Percentiles rank a stretch among this genome's conserved stretches.
Conservation (phyloP, 30 jellyfish, hydroid and myxozoan genomes). For the Catostylus mosaicus region DNA sequence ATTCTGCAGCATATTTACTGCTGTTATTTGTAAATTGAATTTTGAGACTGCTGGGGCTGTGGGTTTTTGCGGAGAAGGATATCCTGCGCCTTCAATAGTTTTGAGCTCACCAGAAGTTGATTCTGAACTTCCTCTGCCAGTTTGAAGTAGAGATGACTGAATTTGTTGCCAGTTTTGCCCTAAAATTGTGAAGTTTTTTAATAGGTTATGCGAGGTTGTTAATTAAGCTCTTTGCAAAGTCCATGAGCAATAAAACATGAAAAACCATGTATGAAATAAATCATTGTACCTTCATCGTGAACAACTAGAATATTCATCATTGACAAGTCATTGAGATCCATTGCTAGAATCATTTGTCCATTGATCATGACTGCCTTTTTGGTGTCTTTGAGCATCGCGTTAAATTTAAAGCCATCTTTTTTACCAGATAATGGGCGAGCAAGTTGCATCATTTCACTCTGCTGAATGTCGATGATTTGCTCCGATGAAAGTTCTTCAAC, state of each 20-base stretch:
- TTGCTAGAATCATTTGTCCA: conserved; percentile 66
- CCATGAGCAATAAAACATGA: no score
- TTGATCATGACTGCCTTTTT: conserved; percentile 70
- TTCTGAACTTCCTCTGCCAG: conserved; percentile 81
- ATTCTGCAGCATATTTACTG: conserved; percentile 48
- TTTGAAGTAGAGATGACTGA: conserved; percentile 84
- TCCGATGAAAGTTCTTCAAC: conserved; percentile 71
- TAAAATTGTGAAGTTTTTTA: neutral
- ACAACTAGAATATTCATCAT: conserved; percentile 80
- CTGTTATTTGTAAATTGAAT: conserved; percentile 65
- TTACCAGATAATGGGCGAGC: conserved; percentile 67
- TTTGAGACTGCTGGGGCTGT: conserved; percentile 28
- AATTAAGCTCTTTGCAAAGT: no score
- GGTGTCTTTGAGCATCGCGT: conserved; percentile 61
- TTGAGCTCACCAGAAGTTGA: conserved; percentile 10
- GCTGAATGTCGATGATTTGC: conserved; percentile 76
- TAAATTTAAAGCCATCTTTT: conserved; percentile 70
- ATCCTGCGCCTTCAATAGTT: conserved; percentile 14
- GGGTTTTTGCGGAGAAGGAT: neutral
- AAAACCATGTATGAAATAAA: no score
- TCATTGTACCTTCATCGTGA: conserved; percentile 85
- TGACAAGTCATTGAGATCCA: conserved; percentile 62
- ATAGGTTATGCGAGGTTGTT: no score
- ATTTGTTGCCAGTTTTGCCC: conserved; percentile 96
- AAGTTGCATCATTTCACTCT: conserved; percentile 86